Evolutionary conservation across 2,888 invertebrate species (phyloP).

Genomic region (Hirtodrosophila histrioides): DNA sequence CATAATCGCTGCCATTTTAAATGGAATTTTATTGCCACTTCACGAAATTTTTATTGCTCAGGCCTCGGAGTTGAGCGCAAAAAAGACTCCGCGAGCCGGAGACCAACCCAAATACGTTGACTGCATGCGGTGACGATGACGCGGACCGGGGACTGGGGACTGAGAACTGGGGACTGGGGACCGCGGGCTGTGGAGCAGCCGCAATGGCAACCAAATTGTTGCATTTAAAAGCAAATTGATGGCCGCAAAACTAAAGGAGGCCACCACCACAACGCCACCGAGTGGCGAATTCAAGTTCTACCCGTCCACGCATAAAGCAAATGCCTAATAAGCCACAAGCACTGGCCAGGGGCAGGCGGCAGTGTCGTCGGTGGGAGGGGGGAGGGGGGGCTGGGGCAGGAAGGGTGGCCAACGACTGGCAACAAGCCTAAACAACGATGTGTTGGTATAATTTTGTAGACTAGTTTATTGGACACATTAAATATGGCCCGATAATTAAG

Average conservation of each 20-base stretch:
- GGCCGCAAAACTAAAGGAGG: constrained; percentile 81
- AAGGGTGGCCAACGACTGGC: constrained; percentile 9
- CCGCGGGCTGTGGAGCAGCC: constrained; percentile 33
- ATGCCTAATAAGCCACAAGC: constrained; percentile 71
- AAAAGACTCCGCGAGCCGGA: constrained; percentile 28
- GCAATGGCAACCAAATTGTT: constrained; percentile 80
- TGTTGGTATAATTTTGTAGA: constrained; percentile 84
- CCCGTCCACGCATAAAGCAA: constrained; percentile 74
- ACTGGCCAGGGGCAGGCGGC: constrained; percentile 7
- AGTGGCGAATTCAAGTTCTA: constrained; percentile 67
- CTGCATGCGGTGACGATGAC: constrained; percentile 71
- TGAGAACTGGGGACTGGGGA: neutral
- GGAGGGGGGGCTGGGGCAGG: neutral
- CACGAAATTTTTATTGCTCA: constrained; percentile 78
- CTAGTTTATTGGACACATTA: constrained; percentile 86
- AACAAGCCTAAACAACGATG: constrained; percentile 72
- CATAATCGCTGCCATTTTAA: constrained; percentile 85
- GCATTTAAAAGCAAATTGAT: constrained; percentile 83
- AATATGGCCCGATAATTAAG: constrained; percentile 84
- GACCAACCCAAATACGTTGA: constrained; percentile 52
- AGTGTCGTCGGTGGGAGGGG: neutral
- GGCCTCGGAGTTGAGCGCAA: constrained; percentile 40
- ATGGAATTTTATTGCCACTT: constrained; percentile 84
- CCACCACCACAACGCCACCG: constrained; percentile 53
- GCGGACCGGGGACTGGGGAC: constrained; percentile 35